These are phyloP conservation scores for Archilochus colubris DNA, from an alignment of 2,113 vertebrate genomes.

Conservation along the genomic window DNA sequence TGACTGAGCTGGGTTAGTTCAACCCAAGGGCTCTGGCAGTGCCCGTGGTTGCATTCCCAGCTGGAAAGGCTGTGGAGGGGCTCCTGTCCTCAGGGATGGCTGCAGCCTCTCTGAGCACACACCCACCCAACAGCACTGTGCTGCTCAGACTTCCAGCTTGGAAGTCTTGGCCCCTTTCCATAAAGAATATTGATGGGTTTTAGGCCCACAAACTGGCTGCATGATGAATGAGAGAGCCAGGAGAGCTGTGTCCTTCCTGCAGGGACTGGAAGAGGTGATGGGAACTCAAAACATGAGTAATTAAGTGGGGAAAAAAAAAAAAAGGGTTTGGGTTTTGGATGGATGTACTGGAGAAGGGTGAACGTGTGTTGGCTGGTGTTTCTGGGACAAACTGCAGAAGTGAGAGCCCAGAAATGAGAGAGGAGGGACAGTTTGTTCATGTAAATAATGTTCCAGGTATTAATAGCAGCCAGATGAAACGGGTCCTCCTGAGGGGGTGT, in stretches of 20 bases:
- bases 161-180: background rate
- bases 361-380: constrained; percentile 41
- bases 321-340: background rate
- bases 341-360: background rate
- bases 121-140: background rate
- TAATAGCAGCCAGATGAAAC: constrained; percentile 14
- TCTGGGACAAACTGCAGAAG: constrained; percentile 1
- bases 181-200: background rate
- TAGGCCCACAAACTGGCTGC: background rate
- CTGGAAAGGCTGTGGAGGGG: background rate
- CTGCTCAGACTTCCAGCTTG: background rate
- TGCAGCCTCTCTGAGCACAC: background rate
- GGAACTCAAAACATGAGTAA: background rate
- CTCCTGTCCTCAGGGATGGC: fast-evolving
- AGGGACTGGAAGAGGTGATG: background rate
- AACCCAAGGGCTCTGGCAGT: background rate
- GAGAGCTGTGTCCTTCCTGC: background rate
- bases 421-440: background rate
- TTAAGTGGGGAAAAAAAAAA: background rate
- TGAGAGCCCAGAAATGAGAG: constrained; percentile 29
- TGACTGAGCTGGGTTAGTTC: background rate
- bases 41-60: background rate
- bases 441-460: constrained; percentile 11
- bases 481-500: background rate
- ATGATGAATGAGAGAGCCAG: background rate